Evolutionary conservation across 92 coral and sea anemone genomes (phyloP).

Genomic region (Siderastrea radians): DNA sequence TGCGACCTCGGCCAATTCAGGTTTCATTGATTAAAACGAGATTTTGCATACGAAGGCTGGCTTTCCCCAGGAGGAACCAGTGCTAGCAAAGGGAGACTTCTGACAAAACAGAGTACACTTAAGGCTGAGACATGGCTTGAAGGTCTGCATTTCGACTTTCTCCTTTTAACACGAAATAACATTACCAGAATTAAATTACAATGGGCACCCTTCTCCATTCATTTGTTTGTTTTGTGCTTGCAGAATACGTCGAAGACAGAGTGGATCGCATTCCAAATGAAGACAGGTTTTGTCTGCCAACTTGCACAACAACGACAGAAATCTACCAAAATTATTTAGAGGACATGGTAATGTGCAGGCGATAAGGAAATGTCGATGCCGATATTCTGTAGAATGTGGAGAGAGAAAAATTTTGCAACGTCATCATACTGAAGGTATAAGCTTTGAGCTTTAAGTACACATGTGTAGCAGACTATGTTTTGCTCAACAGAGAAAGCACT

Average conservation of each 20-base stretch:
- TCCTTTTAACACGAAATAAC: neutral
- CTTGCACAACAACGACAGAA: constrained; percentile 32
- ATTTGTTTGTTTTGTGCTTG: neutral
- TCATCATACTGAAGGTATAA: constrained; percentile 7
- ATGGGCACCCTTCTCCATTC: neutral
- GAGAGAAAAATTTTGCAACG: neutral
- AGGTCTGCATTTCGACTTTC: neutral
- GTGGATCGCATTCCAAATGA: constrained; percentile 48
- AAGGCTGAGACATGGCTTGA: neutral
- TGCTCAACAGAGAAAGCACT: no score
- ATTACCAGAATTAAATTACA: neutral
- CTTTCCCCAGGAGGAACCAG: neutral
- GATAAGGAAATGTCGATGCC: neutral
- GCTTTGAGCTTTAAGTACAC: no score
- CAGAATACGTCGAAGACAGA: constrained; percentile 16
- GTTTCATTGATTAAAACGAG: neutral
- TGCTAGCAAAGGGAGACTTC: neutral
- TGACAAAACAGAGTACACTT: neutral
- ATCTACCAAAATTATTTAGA: constrained; percentile 2
- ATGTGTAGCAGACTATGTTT: no score
- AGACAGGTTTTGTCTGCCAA: constrained; percentile 34
- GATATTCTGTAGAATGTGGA: neutral
- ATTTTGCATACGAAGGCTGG: neutral
- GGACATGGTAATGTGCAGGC: neutral
- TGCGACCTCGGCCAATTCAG: neutral